Evolutionary conservation across 2,797 vertebrate genomes (phyloP), one percentile per base, ranked within the genome.

Genomic region (Rhinichthys osculus): DNA sequence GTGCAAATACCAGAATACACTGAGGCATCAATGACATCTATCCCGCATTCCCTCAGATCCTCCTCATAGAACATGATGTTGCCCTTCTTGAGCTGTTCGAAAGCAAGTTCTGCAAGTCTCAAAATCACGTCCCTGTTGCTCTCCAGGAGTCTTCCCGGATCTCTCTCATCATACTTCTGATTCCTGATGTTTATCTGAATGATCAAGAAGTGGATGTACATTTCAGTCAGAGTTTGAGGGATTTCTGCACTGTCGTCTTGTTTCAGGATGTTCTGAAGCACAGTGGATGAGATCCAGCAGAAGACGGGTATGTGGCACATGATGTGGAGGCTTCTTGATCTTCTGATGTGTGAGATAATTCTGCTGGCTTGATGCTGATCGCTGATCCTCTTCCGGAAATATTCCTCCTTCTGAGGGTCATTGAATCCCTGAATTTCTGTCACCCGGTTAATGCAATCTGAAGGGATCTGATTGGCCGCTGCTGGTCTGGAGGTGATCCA

Each of bases 291-390:
- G 33, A 89, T 88, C 87, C 88, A 89, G 35, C 88, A 88, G 67
- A 89, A 86, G 66, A 87, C 87, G 1, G 88, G 88, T 38, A 89
- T 86, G 73, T 88, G 83, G 66, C 87, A 88, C 87, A 88, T 88
- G 47, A 74, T 74, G 44, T 74, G 72, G 72, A 74, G 72, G 72
- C 72, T 74, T 74, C 16, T 74, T 50, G 44, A 74, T 33, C 16
- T 74, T 74, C 9, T 74, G 14, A 73, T 73, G n/a, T 73, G 71
- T 19, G 71, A 73, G n/a, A 73, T 30, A 4, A 73, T 73, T 73
- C 42, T 73, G 71, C 71, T 73, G 42, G 71, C 71, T 30, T 73
- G 71, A 30, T 47, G n/a, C n/a, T 30, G 72, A 50, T 74, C 72
- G 17, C 27, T 52, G 44, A 74, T 74, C 72, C 72, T 74, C 27